Conservation (phyloP, 2,797 vertebrate species). For the Toxotes lorentzi region DNA sequence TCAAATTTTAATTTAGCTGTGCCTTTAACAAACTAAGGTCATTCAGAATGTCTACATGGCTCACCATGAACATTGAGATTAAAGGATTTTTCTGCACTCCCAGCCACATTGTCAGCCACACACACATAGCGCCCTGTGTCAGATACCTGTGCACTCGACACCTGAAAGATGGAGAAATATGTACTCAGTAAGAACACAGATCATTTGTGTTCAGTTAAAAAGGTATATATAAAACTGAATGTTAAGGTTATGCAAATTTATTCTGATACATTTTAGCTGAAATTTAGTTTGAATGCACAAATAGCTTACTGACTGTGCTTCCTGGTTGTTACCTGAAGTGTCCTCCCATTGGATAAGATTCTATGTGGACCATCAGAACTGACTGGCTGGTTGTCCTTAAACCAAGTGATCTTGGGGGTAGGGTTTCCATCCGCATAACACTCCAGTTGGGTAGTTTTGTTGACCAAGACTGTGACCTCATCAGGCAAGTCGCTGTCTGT, state of each 20-base stretch:
- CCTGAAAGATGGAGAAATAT: conserved; percentile 77
- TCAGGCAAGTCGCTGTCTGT: conserved; percentile 84
- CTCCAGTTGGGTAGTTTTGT: conserved; percentile 86
- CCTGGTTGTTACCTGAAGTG: conserved; percentile 87
- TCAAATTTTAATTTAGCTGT: background rate
- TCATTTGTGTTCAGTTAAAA: background rate
- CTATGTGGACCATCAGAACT: conserved; percentile 76
- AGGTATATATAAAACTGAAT: background rate
- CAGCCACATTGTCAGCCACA: conserved; percentile 91
- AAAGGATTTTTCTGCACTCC: conserved; percentile 93
- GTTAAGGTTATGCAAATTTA: background rate
- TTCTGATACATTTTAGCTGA: background rate
- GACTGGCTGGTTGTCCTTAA: conserved; percentile 89
- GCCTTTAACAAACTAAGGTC: background rate
- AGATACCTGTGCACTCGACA: conserved; percentile 88
- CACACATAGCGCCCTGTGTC: conserved; percentile 94
- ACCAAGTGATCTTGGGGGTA: conserved; percentile 90
- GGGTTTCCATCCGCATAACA: conserved; percentile 91
- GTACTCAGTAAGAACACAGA: background rate
- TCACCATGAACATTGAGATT: conserved; percentile 95
- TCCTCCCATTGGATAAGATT: conserved; percentile 88
- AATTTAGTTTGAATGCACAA: background rate
- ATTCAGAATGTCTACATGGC: conserved; percentile 39
- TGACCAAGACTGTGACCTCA: conserved; percentile 90
- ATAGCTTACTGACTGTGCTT: background rate